phyloP scores from a whole-genome alignment of 2,113 vertebrate genomes.

The Collichthys lucidus region DNA sequence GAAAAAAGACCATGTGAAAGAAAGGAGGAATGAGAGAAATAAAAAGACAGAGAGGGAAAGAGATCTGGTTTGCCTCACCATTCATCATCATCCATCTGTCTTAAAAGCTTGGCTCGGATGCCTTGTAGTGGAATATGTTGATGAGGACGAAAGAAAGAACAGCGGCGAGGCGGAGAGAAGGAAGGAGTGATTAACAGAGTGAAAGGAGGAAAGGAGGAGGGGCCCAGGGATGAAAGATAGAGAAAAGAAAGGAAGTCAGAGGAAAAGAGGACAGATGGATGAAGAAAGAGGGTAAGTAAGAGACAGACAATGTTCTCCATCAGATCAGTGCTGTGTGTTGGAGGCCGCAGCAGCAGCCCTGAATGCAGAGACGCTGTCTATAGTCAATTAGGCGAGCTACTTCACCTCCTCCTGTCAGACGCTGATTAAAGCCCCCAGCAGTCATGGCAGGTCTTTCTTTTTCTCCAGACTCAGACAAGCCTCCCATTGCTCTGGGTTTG shows the following conservation, averaged over 20 bases:
- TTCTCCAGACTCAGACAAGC: constrained; percentile 50
- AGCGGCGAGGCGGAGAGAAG: constrained; percentile 52
- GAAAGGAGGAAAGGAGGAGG: constrained; percentile 58
- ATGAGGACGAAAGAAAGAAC: constrained; percentile 59
- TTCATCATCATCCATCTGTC: constrained; percentile 72
- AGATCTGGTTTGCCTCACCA: constrained; percentile 54
- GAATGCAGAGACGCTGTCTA: constrained; percentile 40
- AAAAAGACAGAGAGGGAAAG: constrained; percentile 30
- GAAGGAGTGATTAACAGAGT: constrained; percentile 71
- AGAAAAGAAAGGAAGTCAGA: constrained; percentile 55
- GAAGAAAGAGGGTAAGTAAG: constrained; percentile 43
- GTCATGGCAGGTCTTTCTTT: constrained; percentile 47
- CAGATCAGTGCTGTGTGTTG: constrained; percentile 63
- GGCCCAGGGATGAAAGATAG: constrained; percentile 53
- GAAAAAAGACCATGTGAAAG: constrained; percentile 60
- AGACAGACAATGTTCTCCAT: constrained; percentile 50
- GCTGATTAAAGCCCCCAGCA: constrained; percentile 56
- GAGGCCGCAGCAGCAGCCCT: constrained; percentile 51
- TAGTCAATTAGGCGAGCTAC: constrained; percentile 64
- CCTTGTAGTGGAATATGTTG: constrained; percentile 64
- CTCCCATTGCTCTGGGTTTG: constrained; percentile 38
- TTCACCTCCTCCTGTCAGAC: constrained; percentile 69
- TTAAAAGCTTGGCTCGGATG: constrained; percentile 74
- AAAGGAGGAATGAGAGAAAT: constrained; percentile 38
- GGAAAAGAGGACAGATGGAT: constrained; percentile 56